Conservation (phyloP, 2,113 vertebrate species). For the Engystomops pustulosus region DNA sequence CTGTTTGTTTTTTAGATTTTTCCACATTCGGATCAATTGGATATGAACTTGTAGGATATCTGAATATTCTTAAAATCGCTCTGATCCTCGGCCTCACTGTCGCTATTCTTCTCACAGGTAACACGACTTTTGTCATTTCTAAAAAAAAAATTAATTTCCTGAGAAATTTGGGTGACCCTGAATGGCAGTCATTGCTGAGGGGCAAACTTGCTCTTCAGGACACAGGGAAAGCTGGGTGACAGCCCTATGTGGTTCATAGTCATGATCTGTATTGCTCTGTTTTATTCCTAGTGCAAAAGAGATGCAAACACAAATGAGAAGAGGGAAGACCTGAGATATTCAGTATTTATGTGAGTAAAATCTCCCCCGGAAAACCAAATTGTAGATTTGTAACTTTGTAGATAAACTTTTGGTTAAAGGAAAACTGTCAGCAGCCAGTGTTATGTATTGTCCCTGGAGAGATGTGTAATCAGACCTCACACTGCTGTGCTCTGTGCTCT, state of each 20-base stretch:
- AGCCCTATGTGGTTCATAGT: not conserved
- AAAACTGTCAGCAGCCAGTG: too few species aligned
- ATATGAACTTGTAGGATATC: slow-evolving; percentile 28
- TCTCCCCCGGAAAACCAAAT: not conserved
- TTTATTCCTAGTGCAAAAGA: not conserved
- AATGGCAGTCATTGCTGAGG: too few species aligned
- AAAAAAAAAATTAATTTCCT: not conserved
- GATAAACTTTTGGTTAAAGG: too few species aligned
- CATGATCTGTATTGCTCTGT: not conserved
- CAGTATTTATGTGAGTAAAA: not conserved
- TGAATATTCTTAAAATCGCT: slow-evolving; percentile 44
- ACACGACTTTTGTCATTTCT: not conserved
- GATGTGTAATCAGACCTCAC: too few species aligned
- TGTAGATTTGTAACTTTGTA: too few species aligned
- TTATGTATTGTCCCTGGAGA: too few species aligned
- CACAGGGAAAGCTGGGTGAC: not conserved
- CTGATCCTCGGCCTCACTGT: slow-evolving; percentile 15
- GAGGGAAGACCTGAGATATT: not conserved
- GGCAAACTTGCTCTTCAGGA: not conserved
- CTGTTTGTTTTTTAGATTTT: not conserved
- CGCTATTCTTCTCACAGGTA: slow-evolving; percentile 36
- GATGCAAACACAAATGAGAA: slow-evolving; percentile 5
- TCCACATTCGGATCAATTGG: not conserved
- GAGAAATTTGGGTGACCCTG: too few species aligned
- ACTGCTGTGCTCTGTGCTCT: too few species aligned